Base-by-base conservation (phyloP, 2,888 invertebrate species). In the Apodemia hepburni region DNA sequence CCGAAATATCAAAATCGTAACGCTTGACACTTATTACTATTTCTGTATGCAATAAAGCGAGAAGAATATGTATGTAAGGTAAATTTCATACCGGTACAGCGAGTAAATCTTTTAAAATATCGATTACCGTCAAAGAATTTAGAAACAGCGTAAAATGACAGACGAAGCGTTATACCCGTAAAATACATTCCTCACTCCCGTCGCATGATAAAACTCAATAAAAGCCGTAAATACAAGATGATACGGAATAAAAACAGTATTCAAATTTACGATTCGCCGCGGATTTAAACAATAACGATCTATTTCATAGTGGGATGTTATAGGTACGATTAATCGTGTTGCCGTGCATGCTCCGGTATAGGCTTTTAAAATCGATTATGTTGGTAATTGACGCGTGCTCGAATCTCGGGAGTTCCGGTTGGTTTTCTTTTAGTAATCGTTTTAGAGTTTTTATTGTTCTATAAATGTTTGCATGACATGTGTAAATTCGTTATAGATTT, bases 221-320 rank as follows among this genome's bases (percentile, higher is more conserved):
- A 87, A 82, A 78, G 77, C 80, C 83, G 80, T 85, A 82, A 83
- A 83, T 82, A 82, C 80, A 82, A 82, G 80, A 83, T 79, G 81
- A 79, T 75, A 75, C 80, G 78, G 80, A 79, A 84, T 85, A 85
- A 87, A 84, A 85, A 87, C 85, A 86, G 81, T 87, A 84, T 86
- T 88, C 85, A 83, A 90, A 90, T 91, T 89, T 85, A 68, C 81
- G 71, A 90, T 91, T 90, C 81, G 90, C 74, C 75, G 79, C 89
- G 85, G 87, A 83, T 90, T 91, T 87, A 91, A 90, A 90, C 87
- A 86, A 87, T 86, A 91, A 87, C 90, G 85, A 82, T 87, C 85
- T 86, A 86, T 87, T 89, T 87, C 85, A 86, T 86, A 87, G 82
- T 83, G 79, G 82, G 80, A 80, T 82, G 42, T 76, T 78, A 78